A percentile compares a stretch with the other conserved stretches of the same genome.
Evolutionary conservation across 2,888 invertebrate species (phyloP).

Genomic region (Sesamia inferens): DNA sequence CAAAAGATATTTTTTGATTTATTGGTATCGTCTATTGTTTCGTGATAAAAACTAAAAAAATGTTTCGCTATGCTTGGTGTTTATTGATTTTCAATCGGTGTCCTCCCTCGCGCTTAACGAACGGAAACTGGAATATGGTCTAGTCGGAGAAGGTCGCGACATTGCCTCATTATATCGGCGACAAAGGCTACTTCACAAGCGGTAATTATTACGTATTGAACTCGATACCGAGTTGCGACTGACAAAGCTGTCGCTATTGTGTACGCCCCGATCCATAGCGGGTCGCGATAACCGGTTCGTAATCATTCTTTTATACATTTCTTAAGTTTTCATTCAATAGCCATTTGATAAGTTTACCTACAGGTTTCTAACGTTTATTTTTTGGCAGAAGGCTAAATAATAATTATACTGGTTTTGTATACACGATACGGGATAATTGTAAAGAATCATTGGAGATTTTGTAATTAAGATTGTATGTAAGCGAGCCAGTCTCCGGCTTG

Average conservation of each 20-base stretch:
- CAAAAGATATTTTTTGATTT: conserved; percentile 87
- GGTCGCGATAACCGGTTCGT: conserved; percentile 76
- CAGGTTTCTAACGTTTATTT: conserved; percentile 61
- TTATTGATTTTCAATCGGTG: conserved; percentile 77
- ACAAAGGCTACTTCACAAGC: conserved; percentile 83
- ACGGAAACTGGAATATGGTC: conserved; percentile 77
- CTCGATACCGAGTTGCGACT: conserved; percentile 72
- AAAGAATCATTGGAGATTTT: conserved; percentile 73
- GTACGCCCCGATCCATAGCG: conserved; percentile 73
- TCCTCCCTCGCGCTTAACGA: conserved; percentile 77
- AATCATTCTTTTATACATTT: conserved; percentile 79
- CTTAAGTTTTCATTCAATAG: conserved; percentile 70
- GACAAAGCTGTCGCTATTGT: conserved; percentile 75
- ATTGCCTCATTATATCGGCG: conserved; percentile 80
- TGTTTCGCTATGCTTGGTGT: conserved; percentile 77
- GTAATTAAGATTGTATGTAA: conserved; percentile 70
- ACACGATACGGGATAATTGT: conserved; percentile 77
- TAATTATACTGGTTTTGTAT: conserved; percentile 44
- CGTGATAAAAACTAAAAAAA: conserved; percentile 72
- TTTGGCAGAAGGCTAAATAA: conserved; percentile 40
- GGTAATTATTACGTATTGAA: conserved; percentile 82
- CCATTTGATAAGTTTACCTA: conserved; percentile 68
- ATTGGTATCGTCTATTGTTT: conserved; percentile 81
- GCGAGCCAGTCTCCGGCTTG: conserved; percentile 66
- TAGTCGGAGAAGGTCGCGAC: conserved; percentile 80